Evolutionary conservation across 2,113 vertebrate genomes (phyloP), one percentile per base, ranked within the genome.

Genomic region (Ptychochromis oligacanthus): DNA sequence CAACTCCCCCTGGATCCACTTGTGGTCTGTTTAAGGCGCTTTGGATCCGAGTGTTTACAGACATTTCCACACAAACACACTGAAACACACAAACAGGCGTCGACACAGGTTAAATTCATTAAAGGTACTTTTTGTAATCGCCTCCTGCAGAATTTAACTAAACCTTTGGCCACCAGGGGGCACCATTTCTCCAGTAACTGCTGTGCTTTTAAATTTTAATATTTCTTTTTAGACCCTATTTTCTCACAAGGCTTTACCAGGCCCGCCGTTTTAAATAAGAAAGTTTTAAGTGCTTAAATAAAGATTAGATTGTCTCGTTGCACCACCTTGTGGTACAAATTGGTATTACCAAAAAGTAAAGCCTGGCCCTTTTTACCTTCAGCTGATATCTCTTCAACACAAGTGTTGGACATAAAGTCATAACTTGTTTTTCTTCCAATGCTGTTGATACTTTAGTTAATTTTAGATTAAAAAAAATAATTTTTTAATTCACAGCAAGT

Each of bases 11-110:
- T 7, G 82, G 82, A 82, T 90, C 82, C 81, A 74, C 86, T 87
- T 77, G 87, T 72, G 85, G 81, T 85, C 82, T 40, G 77, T 82
- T 87, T 88, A 82, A 91, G 90, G 92, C 49, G 85, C 82, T 88
- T 77, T 61, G 31, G 57, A 49, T 58, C n/a, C 80, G 38, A 80
- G 57, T 4, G 24, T 22, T 89, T 54, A 93, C 79, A 90, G 92
- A 60, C 97, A 97, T 83, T 95, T 95, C 97, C 97, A 97, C 20
- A 98, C 96, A 57, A 98, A 97, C 9, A 98, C 95, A 28, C 97
- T 97, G 87, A 67, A 78, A 78, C 75, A 61, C 28, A 79, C 7
- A 60, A 12, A 87, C 4, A 1, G 5, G 74, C 5, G 2, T 6
- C 6, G 2, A 59, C 52, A 77, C 54, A 22, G 54, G n/a, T 56